Evolutionary conservation across 2,797 vertebrate genomes (phyloP).

Genomic region (Gambusia yucatana): DNA sequence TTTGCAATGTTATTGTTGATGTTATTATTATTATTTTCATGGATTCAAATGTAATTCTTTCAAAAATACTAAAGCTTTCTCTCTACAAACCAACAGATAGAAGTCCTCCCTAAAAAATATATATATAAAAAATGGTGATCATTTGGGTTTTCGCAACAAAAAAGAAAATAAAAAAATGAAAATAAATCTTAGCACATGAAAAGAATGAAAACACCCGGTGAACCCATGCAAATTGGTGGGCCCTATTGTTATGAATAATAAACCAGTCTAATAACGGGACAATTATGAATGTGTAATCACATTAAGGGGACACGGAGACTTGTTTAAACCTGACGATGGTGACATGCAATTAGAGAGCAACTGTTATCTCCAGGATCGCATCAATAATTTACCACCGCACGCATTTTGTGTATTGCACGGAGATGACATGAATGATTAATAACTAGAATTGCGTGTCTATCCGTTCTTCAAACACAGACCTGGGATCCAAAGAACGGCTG

Average conservation of each 20-base stretch:
- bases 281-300: constrained; percentile 76
- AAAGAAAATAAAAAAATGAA: background rate
- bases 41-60: constrained; percentile 5
- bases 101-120: background rate
- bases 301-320: constrained; percentile 71
- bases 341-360: constrained; percentile 75
- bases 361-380: constrained; percentile 72
- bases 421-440: constrained; percentile 66
- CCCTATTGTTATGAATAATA: constrained; percentile 73
- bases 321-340: constrained; percentile 75
- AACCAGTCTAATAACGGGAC: constrained; percentile 71
- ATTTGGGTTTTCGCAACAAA: background rate
- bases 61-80: background rate
- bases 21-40: background rate
- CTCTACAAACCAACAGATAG: background rate
- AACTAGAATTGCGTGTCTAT: constrained; percentile 52
- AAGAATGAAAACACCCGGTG: constrained; percentile 41
- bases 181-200: constrained; percentile 3
- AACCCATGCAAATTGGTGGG: constrained; percentile 61
- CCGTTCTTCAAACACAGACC: constrained; percentile 45
- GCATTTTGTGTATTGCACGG: constrained; percentile 55
- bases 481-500: constrained; percentile 23
- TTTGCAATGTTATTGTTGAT: background rate
- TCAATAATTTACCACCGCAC: constrained; percentile 76
- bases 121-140: background rate